Base-by-base conservation (phyloP, 2,888 invertebrate species). In the Ennomos erosarius region DNA sequence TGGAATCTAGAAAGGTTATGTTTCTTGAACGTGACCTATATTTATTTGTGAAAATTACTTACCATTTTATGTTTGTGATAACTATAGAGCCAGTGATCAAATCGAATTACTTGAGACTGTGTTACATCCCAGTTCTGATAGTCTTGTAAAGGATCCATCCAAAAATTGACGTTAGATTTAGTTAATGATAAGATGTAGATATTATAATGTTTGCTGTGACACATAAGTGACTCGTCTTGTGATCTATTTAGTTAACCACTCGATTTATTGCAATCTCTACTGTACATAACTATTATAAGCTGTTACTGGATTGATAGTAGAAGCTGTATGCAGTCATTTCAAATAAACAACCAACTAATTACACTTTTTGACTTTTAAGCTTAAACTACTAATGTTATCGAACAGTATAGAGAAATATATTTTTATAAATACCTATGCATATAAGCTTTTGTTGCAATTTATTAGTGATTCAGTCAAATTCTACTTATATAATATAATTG, bases 61-160 rank as follows among this genome's bases (percentile, higher is more conserved):
- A 59, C 54, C 44, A 65, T 58, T n/a, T 60, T 70, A 69, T 74
- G 71, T 81, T 80, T 82, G 80, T 83, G 82, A 81, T 82, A 84
- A 13, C 66, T 26, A 64, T 64, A 58, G 68, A 81, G 78, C 85
- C 87, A 88, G 84, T 86, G 86, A 88, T 84, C 81, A 81, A 84
- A 80, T 79, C 74, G 75, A 81, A 80, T 77, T 69, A 69, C 74
- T 79, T 73, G 77, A 85, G 82, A 84, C 80, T 80, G 83, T 69
- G 69, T 75, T 73, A 78, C 81, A 82, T 81, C 79, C 74, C 79
- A 76, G 76, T 79, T 79, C 78, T 79, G 26, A 69, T 77, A 78
- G 71, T 75, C 71, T 73, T 72, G 81, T 82, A 87, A 86, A 84
- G 79, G 84, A 83, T 88, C 89, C 88, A 88, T 88, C 89, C 90